These are phyloP conservation scores for Pelagia noctiluca DNA, from an alignment of 30 jellyfish, hydroid and myxozoan species.

Conservation along the genomic window DNA sequence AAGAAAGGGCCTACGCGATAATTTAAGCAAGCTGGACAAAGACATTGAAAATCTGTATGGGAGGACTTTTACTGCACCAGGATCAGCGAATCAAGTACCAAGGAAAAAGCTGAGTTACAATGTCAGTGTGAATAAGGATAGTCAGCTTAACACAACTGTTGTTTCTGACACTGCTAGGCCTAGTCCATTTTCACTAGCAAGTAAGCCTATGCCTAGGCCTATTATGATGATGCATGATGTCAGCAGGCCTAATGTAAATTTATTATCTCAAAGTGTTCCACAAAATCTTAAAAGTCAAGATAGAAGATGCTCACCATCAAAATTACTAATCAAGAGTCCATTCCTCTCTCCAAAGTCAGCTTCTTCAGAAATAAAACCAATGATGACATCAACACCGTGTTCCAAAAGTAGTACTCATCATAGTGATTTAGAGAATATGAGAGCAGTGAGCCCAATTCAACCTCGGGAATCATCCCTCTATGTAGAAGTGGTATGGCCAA, in stretches of 20 bases:
- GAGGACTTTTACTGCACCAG: slow-evolving; percentile 12
- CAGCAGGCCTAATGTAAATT: background rate
- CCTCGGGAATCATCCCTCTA: slow-evolving; percentile 21
- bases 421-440: slow-evolving; percentile 23
- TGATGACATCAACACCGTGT: slow-evolving; percentile 15
- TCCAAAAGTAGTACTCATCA: background rate
- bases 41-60: slow-evolving; percentile 11
- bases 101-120: background rate
- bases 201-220: slow-evolving; percentile 9
- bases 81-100: slow-evolving; percentile 9
- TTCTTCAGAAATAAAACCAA: slow-evolving; percentile 1
- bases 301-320: slow-evolving; percentile 25
- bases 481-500: slow-evolving; percentile 30
- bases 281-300: slow-evolving; percentile 7
- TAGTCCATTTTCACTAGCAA: slow-evolving; percentile 3
- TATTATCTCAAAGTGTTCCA: background rate
- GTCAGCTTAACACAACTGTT: background rate
- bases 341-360: slow-evolving; percentile 14
- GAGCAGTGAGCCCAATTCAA: slow-evolving; percentile 27
- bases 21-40: slow-evolving; percentile 23
- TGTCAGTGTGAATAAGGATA: background rate
- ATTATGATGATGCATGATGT: background rate
- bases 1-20: slow-evolving; percentile 22
- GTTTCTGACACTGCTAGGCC: background rate
- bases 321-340: slow-evolving; percentile 20